Percentiles rank a stretch among this genome's conserved stretches.
phyloP scores from a whole-genome alignment of 2,888 invertebrate species.

The Phaonia tiefii region DNA sequence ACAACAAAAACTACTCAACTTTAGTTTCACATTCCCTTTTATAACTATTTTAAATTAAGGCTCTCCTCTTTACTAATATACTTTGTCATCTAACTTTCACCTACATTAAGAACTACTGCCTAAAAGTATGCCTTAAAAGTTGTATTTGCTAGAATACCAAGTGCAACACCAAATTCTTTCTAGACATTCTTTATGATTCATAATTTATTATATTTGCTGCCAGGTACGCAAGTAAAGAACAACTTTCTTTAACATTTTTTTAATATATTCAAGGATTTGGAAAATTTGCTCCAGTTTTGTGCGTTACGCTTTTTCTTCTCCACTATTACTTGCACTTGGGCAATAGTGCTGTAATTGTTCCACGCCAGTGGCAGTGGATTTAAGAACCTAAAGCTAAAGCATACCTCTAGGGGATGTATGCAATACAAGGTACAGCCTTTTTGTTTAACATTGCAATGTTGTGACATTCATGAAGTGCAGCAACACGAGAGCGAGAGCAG shows the following conservation, averaged over 20 bases:
- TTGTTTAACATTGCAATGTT: background rate
- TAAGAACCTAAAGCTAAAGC: slow-evolving; percentile 17
- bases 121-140: background rate
- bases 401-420: slow-evolving; percentile 25
- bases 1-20: too few species aligned
- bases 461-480: slow-evolving; percentile 36
- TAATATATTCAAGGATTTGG: slow-evolving; percentile 36
- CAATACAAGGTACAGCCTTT: slow-evolving; percentile 7
- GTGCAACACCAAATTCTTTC: background rate
- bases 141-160: background rate
- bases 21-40: too few species aligned
- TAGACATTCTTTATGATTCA: slow-evolving; percentile 24
- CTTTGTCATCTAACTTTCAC: too few species aligned
- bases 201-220: slow-evolving; percentile 9
- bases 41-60: too few species aligned
- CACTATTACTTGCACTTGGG: background rate
- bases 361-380: slow-evolving; percentile 7
- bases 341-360: background rate
- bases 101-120: background rate
- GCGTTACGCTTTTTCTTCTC: background rate
- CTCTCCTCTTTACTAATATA: too few species aligned
- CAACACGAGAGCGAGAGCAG: slow-evolving; percentile 8
- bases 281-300: slow-evolving; percentile 24
- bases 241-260: slow-evolving; percentile 18
- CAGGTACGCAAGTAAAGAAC: background rate